A percentile compares a stretch with the other conserved stretches of the same genome.
phyloP scores from a whole-genome alignment of 2,113 vertebrate species.

The Polypterus bichir region DNA sequence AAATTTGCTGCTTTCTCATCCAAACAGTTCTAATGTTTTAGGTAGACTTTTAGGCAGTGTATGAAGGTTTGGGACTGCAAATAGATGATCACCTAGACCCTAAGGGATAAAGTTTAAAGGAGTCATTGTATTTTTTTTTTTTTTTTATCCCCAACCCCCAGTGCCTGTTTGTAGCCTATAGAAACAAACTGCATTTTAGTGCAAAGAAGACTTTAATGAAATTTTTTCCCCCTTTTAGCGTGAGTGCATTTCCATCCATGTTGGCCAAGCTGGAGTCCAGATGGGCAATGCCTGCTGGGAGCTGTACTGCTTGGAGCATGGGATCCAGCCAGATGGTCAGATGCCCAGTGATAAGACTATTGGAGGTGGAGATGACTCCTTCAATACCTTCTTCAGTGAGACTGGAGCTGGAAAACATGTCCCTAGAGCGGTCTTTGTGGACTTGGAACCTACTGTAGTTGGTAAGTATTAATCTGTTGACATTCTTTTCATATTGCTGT shows the following conservation, averaged over 20 bases:
- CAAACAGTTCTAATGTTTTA: no score
- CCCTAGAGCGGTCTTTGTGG: constrained; percentile 64
- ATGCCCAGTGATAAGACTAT: constrained; percentile 32
- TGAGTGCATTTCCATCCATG: constrained; percentile 54
- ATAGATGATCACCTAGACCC: no score
- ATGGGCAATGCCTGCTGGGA: constrained; percentile 52
- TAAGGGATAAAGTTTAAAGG: no score
- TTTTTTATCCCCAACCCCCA: no score
- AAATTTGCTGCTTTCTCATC: no score
- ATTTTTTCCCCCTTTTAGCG: constrained; percentile 34
- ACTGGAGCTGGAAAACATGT: constrained; percentile 65
- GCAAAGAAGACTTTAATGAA: not conserved
- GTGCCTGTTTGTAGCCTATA: no score
- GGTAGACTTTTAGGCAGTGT: no score
- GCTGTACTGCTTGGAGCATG: constrained; percentile 55
- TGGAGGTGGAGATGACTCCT: constrained; percentile 29
- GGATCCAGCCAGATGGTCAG: constrained; percentile 54
- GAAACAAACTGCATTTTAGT: no score
- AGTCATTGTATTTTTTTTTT: no score
- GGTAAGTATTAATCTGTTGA: constrained; percentile 35
- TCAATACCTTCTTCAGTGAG: constrained; percentile 55
- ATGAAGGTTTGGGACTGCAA: no score
- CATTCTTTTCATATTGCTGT: no score
- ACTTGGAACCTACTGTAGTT: constrained; percentile 66
- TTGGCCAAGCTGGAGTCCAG: constrained; percentile 32